These are phyloP conservation scores for Hoplias malabaricus DNA, from an alignment of 2,113 vertebrate species.

Conservation along the genomic window DNA sequence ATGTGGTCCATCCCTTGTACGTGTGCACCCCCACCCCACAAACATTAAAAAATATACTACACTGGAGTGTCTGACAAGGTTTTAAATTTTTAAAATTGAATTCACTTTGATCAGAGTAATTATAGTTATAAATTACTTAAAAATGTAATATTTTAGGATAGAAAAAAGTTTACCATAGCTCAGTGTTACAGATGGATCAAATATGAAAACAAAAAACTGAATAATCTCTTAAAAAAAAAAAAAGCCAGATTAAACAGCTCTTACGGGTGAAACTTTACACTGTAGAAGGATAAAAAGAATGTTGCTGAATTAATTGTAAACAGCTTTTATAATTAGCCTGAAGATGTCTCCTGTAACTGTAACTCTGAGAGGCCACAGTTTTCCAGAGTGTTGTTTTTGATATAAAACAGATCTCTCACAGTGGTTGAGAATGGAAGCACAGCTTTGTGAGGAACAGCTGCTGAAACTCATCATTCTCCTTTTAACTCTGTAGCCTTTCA, in stretches of 20 bases:
- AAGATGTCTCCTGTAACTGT: not conserved
- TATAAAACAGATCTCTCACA: not conserved
- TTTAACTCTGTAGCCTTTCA: not conserved
- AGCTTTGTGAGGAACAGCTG: not conserved
- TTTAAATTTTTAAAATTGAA: not conserved
- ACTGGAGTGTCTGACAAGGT: not conserved
- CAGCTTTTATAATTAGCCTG: not conserved
- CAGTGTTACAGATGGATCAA: too few species aligned
- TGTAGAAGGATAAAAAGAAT: too few species aligned
- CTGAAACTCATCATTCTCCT: not conserved
- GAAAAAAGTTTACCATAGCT: too few species aligned
- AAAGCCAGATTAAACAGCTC: too few species aligned
- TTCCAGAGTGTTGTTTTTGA: not conserved
- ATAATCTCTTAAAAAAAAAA: too few species aligned
- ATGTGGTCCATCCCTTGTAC: constrained; percentile 56
- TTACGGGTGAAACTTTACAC: too few species aligned
- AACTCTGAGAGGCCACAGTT: not conserved
- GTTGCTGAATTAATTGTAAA: not conserved
- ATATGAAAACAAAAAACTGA: too few species aligned
- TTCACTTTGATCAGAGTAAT: not conserved
- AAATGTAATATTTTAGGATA: too few species aligned
- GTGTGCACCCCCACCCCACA: not conserved
- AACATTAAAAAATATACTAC: not conserved
- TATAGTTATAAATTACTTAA: too few species aligned
- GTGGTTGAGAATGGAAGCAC: not conserved